Evolutionary conservation across 2,888 invertebrate species (phyloP).

Genomic region (Autographa gamma): DNA sequence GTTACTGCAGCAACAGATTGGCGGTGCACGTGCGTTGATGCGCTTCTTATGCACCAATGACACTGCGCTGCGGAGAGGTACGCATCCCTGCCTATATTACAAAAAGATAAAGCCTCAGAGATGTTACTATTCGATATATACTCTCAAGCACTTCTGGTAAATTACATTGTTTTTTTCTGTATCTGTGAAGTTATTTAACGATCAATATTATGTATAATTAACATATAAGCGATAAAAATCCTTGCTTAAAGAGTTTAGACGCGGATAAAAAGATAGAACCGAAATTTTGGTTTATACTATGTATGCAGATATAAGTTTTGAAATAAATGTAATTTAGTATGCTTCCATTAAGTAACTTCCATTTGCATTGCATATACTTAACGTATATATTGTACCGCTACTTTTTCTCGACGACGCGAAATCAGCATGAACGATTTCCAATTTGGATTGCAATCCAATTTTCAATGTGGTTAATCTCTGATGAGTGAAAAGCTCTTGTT

Average conservation of each 20-base stretch:
- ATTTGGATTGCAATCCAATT: not conserved
- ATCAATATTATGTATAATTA: too few species aligned
- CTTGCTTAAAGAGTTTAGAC: too few species aligned
- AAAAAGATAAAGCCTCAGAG: too few species aligned
- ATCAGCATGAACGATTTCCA: not conserved
- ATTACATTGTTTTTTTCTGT: too few species aligned
- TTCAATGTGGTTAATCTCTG: not conserved
- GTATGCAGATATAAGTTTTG: not conserved
- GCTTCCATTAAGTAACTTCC: too few species aligned
- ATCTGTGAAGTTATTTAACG: too few species aligned
- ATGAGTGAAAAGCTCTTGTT: not conserved
- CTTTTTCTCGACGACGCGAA: not conserved
- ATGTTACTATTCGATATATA: not conserved
- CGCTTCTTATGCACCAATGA: slow-evolving; percentile 82
- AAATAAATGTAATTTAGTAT: not conserved
- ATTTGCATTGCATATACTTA: not conserved
- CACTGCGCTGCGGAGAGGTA: slow-evolving; percentile 79
- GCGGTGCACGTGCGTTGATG: slow-evolving; percentile 82
- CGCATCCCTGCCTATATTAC: too few species aligned
- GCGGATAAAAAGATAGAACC: too few species aligned
- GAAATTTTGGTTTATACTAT: too few species aligned
- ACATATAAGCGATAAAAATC: too few species aligned
- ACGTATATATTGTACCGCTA: not conserved
- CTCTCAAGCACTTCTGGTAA: too few species aligned
- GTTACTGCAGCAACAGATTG: slow-evolving; percentile 80